Conservation (phyloP, 1,140 invertebrate species). For the Rhyacophila brunnea region DNA sequence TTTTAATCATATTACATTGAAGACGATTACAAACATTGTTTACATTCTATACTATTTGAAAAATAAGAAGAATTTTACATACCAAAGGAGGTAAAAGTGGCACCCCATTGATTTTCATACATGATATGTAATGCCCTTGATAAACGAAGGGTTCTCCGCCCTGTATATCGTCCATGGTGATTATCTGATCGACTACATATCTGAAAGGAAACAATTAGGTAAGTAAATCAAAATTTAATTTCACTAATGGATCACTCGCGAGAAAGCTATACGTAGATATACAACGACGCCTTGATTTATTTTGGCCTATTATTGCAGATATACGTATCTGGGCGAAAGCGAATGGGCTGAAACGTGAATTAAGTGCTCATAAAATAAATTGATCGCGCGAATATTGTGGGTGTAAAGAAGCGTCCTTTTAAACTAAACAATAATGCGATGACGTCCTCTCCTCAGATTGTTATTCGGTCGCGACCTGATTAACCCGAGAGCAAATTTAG, state of each 20-base stretch:
- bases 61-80: no score
- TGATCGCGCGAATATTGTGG: constrained; percentile 13
- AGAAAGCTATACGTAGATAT: neutral
- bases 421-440: constrained; percentile 4
- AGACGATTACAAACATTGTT: no score
- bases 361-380: constrained; percentile 9
- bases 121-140: constrained; percentile 50
- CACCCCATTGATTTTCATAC: constrained; percentile 62
- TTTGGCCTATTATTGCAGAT: neutral
- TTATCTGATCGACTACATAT: constrained; percentile 9
- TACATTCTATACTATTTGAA: no score
- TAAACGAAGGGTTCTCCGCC: constrained; percentile 33
- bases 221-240: constrained; percentile 3
- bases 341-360: neutral
- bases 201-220: constrained; percentile 18
- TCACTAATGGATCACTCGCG: constrained; percentile 13
- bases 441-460: constrained; percentile 9
- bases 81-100: constrained; percentile 64
- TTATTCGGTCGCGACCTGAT: constrained; percentile 13
- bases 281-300: neutral
- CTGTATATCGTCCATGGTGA: constrained; percentile 49
- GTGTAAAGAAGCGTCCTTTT: constrained; percentile 16
- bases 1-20: no score
- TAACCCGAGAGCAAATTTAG: neutral
- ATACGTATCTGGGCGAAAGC: neutral